These are phyloP conservation scores for Porites evermanni DNA, from an alignment of 92 coral and sea anemone genomes.

Conservation along the genomic window DNA sequence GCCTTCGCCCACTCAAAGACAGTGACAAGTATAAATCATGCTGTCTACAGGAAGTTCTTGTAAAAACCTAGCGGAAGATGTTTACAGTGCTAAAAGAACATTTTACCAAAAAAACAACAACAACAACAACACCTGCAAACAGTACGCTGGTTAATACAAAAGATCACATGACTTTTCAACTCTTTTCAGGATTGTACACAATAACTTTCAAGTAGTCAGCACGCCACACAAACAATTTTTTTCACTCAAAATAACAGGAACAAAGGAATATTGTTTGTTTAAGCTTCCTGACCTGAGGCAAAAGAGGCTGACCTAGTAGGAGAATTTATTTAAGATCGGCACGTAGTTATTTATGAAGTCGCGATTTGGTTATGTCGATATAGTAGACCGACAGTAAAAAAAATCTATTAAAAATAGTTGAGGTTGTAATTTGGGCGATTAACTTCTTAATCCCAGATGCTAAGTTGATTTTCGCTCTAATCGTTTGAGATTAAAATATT, in stretches of 20 bases:
- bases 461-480: slow-evolving; percentile 1
- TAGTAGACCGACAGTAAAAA: too few species aligned
- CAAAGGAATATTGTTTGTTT: slow-evolving; percentile 22
- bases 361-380: not conserved
- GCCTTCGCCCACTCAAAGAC: not conserved
- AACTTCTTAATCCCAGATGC: not conserved
- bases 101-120: not conserved
- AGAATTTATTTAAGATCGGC: too few species aligned
- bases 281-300: not conserved
- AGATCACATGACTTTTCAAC: not conserved
- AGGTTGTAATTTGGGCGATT: slow-evolving; percentile 22
- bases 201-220: not conserved
- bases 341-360: not conserved
- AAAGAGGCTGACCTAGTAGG: not conserved
- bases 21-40: not conserved
- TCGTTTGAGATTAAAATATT: slow-evolving; percentile 32
- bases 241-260: not conserved
- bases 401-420: not conserved
- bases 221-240: not conserved
- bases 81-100: too few species aligned
- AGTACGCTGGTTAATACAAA: not conserved
- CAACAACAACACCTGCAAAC: too few species aligned
- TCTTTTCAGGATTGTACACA: not conserved
- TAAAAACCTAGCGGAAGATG: too few species aligned
- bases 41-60: not conserved